Evolutionary conservation across 1,140 invertebrate species (phyloP), one percentile per base, ranked within the genome.

Genomic region (Aplysia californica): DNA sequence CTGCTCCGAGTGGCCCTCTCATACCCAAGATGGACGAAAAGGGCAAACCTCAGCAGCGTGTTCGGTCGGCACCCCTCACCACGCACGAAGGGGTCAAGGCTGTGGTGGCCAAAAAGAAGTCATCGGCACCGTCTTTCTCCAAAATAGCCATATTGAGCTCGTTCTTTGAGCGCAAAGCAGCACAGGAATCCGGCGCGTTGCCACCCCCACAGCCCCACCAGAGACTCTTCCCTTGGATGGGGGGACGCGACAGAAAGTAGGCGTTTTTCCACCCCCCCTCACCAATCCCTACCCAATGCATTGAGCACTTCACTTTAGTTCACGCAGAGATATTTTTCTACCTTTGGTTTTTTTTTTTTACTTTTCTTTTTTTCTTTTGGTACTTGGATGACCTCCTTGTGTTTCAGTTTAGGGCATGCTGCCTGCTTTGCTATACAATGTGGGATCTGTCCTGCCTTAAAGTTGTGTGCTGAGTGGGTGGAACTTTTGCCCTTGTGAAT

Each of bases 61-160:
- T 67, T 36, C 41, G 50, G 31, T 69, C 75, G 39, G 66, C 50
- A 35, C 56, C 56, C 15, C 56, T 61, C 6, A 58, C 23, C 6
- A 26, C 66, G 1, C 4, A 35, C 6, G 21, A 38, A 58, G 72
- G 50, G 50, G 66, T 23, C 20, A 66, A 39, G 66, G 50, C 58
- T 26, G 3, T 31, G 41, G n/a, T 20, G 50, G 72, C 23, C 2
- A 74, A 66, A 75, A 77, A 68, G 50, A 78, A 65, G 68, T 72
- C n/a, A 18, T 56, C 39, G 21, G 44, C 69, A 38, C 68, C 64
- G 6, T 64, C 41, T 18, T 80, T 87, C n/a, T 84, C 83, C 10
- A 86, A 86, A 80, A 87, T 87, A 65, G 84, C 86, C 26, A 83
- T 87, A 29, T 76, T 87, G 1, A 87, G 86, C 70, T 86, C 84